These are phyloP conservation scores for Cyphomyrus discorhynchus DNA, from an alignment of 2,113 vertebrate species.

Conservation along the genomic window DNA sequence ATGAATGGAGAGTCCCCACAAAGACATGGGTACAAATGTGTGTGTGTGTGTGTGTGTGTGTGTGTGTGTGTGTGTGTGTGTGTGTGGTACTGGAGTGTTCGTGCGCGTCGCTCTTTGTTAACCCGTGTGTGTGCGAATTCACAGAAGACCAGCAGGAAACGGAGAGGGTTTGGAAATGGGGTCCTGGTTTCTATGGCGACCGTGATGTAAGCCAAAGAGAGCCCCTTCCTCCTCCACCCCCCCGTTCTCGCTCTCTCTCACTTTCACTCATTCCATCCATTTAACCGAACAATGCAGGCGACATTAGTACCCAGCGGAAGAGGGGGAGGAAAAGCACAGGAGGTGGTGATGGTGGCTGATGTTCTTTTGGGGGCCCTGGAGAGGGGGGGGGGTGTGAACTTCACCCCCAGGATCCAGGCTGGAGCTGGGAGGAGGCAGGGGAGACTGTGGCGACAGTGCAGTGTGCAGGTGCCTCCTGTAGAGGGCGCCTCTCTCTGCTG, in stretches of 20 bases:
- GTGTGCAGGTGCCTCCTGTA: neutral
- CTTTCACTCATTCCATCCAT: constrained; percentile 19
- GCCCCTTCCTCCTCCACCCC: neutral
- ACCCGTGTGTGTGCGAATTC: neutral
- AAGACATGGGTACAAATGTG: neutral
- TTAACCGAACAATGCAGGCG: constrained; percentile 48
- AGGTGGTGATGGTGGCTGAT: neutral
- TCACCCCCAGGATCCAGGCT: neutral
- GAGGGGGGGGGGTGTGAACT: neutral
- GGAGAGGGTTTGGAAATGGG: neutral
- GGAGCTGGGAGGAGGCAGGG: neutral
- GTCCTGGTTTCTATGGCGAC: constrained; percentile 39
- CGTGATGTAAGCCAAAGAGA: constrained; percentile 31
- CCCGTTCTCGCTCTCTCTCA: neutral
- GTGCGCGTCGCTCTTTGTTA: neutral
- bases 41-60: neutral
- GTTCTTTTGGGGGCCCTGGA: neutral
- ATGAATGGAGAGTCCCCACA: no score
- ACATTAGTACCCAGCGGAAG: constrained; percentile 18
- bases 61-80: neutral
- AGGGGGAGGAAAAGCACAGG: constrained; percentile 27
- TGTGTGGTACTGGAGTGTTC: neutral
- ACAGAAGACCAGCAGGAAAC: neutral
- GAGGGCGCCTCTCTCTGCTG: neutral
- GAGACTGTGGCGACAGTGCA: neutral